Conservation (phyloP, 2,797 vertebrate genomes). For the Oryzias dopingdopingensis region DNA sequence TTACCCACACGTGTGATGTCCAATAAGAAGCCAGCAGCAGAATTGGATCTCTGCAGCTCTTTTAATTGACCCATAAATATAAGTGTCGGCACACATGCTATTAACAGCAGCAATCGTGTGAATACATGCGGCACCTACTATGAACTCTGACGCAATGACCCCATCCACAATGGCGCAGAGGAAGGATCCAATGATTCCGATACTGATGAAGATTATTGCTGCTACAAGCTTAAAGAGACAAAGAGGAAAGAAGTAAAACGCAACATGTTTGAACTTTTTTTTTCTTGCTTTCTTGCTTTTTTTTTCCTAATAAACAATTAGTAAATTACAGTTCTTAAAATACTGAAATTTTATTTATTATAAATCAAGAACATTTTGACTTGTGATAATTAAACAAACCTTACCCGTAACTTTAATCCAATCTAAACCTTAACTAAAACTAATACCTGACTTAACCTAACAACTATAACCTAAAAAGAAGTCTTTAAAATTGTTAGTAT, state of each 20-base stretch:
- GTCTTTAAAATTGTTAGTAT: too few relatives aligned
- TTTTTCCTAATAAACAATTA: too few relatives aligned
- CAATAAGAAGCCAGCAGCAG: not conserved
- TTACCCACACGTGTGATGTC: not conserved
- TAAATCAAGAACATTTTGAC: too few relatives aligned
- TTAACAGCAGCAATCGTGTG: not conserved
- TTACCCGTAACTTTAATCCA: too few relatives aligned
- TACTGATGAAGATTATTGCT: slow-evolving; percentile 91
- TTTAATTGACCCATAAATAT: not conserved
- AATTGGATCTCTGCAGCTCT: not conserved
- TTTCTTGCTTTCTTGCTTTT: too few relatives aligned
- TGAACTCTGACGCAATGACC: slow-evolving; percentile 89
- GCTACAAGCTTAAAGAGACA: slow-evolving; percentile 82
- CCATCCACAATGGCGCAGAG: slow-evolving; percentile 91
- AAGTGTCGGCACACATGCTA: not conserved
- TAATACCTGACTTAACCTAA: too few relatives aligned
- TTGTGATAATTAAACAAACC: too few relatives aligned
- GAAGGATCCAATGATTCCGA: slow-evolving; percentile 89
- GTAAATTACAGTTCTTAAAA: too few relatives aligned
- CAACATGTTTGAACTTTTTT: too few relatives aligned
- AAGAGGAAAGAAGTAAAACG: not conserved
- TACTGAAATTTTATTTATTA: too few relatives aligned
- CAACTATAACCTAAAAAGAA: too few relatives aligned
- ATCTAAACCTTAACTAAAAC: too few relatives aligned
- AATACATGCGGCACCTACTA: slow-evolving; percentile 79